Percentiles rank a stretch among this genome's conserved stretches.
phyloP scores from a whole-genome alignment of 2,797 vertebrate species.

The Helarctos malayanus region DNA sequence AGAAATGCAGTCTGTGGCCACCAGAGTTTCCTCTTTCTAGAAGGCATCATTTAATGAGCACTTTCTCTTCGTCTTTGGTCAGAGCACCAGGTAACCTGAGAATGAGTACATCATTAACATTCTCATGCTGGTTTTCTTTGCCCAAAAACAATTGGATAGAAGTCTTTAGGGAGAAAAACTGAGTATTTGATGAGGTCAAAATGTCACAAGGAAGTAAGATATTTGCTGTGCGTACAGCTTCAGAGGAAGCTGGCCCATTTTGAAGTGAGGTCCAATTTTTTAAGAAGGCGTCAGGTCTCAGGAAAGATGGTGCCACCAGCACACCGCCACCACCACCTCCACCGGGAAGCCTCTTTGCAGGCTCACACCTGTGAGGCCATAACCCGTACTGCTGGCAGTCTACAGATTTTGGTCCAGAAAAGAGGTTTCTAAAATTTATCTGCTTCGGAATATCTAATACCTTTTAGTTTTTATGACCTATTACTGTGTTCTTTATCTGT shows the following conservation, averaged over 20 bases:
- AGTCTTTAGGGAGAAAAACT: background rate
- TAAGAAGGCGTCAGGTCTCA: background rate
- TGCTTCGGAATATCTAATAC: conserved; percentile 5
- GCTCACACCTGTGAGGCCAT: background rate
- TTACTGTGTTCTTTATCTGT: background rate
- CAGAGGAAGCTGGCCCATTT: background rate
- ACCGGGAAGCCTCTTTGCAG: background rate
- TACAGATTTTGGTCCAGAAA: background rate
- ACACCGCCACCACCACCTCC: rapidly evolving
- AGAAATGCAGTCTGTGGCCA: background rate
- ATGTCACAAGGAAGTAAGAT: background rate
- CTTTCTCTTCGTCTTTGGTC: background rate
- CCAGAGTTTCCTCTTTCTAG: background rate
- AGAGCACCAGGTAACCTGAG: background rate
- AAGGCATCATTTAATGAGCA: background rate
- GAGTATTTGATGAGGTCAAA: background rate
- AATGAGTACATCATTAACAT: background rate
- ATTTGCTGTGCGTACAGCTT: conserved; percentile 20
- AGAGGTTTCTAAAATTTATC: background rate
- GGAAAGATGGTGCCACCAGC: background rate
- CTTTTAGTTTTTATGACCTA: background rate
- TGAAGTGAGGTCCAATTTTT: background rate
- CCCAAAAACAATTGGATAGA: background rate
- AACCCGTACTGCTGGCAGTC: background rate
- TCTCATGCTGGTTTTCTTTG: background rate